Percentiles rank a stretch among this genome's conserved stretches.
Evolutionary conservation across 2,888 invertebrate genomes (phyloP).

Genomic region (Mystacides longicornis): DNA sequence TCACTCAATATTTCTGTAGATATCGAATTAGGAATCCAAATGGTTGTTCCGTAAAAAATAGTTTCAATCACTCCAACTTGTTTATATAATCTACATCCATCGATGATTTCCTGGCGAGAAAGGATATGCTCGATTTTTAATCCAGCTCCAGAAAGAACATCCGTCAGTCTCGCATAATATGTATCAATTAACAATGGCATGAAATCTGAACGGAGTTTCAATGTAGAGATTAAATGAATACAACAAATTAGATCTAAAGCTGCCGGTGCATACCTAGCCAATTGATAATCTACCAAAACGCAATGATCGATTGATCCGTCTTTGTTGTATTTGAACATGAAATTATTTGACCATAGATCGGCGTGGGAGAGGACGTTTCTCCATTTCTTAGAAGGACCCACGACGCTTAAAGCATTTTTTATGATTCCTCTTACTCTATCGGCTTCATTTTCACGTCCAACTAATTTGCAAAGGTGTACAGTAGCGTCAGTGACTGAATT

Average conservation of each 20-base stretch:
- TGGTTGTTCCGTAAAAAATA: conserved; percentile 45
- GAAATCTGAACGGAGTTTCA: conserved; percentile 38
- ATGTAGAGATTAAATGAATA: conserved; percentile 48
- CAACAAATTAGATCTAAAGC: conserved; percentile 55
- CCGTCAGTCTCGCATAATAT: conserved; percentile 48
- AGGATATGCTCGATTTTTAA: conserved; percentile 40
- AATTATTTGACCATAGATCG: conserved; percentile 58
- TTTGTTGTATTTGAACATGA: conserved; percentile 46
- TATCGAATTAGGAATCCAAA: conserved; percentile 47
- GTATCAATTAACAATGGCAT: conserved; percentile 37
- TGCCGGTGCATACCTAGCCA: conserved; percentile 57
- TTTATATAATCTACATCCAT: conserved; percentile 43
- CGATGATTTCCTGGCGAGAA: conserved; percentile 38
- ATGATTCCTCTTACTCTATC: conserved; percentile 31
- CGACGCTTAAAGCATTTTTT: conserved; percentile 31
- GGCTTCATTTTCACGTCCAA: conserved; percentile 29
- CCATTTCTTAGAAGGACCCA: conserved; percentile 34
- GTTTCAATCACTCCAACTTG: conserved; percentile 50
- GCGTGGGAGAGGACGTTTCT: conserved; percentile 52
- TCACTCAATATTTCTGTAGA: conserved; percentile 42
- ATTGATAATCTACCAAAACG: conserved; percentile 62
- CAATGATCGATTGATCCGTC: conserved; percentile 47
- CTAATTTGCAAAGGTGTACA: conserved; percentile 34
- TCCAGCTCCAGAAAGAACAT: conserved; percentile 36
- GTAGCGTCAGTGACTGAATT: conserved; percentile 36